A percentile compares a stretch with the other conserved stretches of the same genome.
These are phyloP conservation scores for Glaucopsyche alexis DNA, from an alignment of 2,888 invertebrate species.

Conservation along the genomic window DNA sequence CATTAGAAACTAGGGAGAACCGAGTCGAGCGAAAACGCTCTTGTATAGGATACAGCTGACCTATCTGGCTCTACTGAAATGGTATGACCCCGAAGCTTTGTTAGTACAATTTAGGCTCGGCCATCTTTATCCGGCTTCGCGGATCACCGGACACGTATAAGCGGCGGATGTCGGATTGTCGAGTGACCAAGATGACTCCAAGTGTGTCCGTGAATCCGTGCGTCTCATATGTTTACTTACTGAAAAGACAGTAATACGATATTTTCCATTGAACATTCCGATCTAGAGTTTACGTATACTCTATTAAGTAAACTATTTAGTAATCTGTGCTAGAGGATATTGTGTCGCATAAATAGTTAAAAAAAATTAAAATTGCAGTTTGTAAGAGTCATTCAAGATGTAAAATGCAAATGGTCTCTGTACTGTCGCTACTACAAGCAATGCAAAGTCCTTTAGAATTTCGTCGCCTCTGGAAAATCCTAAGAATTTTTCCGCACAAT, in stretches of 20 bases:
- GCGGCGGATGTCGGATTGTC: conserved; percentile 42
- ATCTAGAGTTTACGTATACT: too few relatives aligned
- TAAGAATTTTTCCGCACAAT: not conserved
- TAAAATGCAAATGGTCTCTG: not conserved
- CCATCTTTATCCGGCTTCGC: conserved; percentile 47
- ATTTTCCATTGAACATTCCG: not conserved
- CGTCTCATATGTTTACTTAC: not conserved
- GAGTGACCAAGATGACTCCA: not conserved
- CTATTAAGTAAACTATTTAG: too few relatives aligned
- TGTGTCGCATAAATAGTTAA: not conserved
- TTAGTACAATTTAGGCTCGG: conserved; percentile 41
- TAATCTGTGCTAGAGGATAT: not conserved
- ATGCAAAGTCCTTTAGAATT: not conserved
- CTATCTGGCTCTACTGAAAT: not conserved
- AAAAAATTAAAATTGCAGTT: not conserved
- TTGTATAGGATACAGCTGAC: not conserved
- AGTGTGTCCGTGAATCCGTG: not conserved
- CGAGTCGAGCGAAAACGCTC: too few relatives aligned
- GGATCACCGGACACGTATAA: conserved; percentile 51
- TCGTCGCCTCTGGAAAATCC: not conserved
- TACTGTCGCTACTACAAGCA: not conserved
- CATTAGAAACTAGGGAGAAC: too few relatives aligned
- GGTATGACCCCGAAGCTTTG: conserved; percentile 13
- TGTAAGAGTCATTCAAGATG: not conserved
- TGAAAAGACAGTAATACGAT: not conserved